Evolutionary conservation across 2,113 vertebrate genomes (phyloP).

Genomic region (Suncus etruscus): DNA sequence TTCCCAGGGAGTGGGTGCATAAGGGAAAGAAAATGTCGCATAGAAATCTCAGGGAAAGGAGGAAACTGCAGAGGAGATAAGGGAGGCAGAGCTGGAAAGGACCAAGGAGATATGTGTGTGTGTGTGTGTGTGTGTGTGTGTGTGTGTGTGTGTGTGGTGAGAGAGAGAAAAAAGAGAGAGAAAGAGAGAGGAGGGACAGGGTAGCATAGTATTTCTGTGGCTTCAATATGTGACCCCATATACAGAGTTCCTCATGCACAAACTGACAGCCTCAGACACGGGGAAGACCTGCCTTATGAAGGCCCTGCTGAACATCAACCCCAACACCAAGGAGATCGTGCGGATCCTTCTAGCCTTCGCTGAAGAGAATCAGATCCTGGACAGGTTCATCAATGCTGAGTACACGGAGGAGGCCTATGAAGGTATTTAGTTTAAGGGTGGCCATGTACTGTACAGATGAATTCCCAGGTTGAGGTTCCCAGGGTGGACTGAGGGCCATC

Average conservation of each 20-base stretch:
- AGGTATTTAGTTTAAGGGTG: constrained; percentile 81
- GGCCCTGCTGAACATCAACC: constrained; percentile 89
- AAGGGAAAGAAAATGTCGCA: neutral
- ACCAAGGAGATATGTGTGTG: no score
- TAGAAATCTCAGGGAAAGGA: neutral
- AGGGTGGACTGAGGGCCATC: neutral
- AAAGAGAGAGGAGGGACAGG: neutral
- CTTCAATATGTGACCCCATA: neutral
- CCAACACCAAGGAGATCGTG: constrained; percentile 86
- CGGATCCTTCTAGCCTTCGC: constrained; percentile 86
- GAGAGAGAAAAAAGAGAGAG: no score
- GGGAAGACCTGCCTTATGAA: constrained; percentile 92
- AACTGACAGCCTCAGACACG: constrained; percentile 87
- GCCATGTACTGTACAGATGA: neutral
- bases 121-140: no score
- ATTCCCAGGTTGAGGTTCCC: neutral
- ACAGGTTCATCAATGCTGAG: constrained; percentile 88
- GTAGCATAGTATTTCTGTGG: fast-evolving
- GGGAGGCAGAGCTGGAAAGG: neutral
- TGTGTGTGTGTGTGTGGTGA: no score
- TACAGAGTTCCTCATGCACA: constrained; percentile 89
- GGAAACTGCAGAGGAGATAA: neutral
- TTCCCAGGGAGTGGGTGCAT: neutral
- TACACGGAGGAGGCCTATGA: constrained; percentile 90
- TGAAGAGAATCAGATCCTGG: constrained; percentile 86